A percentile compares a stretch with the other conserved stretches of the same genome.
Evolutionary conservation across 2,888 invertebrate species (phyloP).

Genomic region (Laspeyria flexula): DNA sequence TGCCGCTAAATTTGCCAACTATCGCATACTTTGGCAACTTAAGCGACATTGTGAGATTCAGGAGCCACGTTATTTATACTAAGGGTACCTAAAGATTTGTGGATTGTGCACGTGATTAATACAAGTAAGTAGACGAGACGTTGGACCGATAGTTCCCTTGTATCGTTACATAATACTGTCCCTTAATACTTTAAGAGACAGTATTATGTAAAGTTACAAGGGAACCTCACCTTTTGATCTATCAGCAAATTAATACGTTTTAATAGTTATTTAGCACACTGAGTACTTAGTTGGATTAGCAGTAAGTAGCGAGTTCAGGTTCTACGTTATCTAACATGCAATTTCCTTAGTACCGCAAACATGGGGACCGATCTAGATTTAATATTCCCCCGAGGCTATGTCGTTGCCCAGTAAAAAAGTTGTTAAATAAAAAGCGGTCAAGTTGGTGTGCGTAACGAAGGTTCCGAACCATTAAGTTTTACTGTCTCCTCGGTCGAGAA

Average conservation of each 20-base stretch:
- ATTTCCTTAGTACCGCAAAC: not conserved
- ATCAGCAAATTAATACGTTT: too few relatives aligned
- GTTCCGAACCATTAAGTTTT: conserved; percentile 9
- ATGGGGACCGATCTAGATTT: too few relatives aligned
- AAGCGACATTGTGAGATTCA: not conserved
- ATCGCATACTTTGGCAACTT: conserved; percentile 8
- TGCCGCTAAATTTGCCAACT: conserved; percentile 8
- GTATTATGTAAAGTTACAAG: too few relatives aligned
- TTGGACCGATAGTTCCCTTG: too few relatives aligned
- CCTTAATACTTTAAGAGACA: too few relatives aligned
- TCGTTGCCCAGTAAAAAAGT: not conserved
- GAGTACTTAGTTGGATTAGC: too few relatives aligned
- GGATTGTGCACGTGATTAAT: not conserved
- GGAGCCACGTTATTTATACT: not conserved
- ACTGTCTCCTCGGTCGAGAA: conserved; percentile 7
- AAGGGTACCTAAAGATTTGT: not conserved
- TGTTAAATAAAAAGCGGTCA: not conserved
- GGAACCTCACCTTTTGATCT: too few relatives aligned
- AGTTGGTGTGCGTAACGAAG: conserved; percentile 4
- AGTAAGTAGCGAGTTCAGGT: too few relatives aligned
- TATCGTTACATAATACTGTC: too few relatives aligned
- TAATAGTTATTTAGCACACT: too few relatives aligned
- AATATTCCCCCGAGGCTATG: not conserved
- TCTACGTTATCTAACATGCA: too few relatives aligned
- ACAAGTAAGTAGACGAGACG: not conserved